Evolutionary conservation across 2,113 vertebrate genomes (phyloP).

Genomic region (Hipposideros armiger): DNA sequence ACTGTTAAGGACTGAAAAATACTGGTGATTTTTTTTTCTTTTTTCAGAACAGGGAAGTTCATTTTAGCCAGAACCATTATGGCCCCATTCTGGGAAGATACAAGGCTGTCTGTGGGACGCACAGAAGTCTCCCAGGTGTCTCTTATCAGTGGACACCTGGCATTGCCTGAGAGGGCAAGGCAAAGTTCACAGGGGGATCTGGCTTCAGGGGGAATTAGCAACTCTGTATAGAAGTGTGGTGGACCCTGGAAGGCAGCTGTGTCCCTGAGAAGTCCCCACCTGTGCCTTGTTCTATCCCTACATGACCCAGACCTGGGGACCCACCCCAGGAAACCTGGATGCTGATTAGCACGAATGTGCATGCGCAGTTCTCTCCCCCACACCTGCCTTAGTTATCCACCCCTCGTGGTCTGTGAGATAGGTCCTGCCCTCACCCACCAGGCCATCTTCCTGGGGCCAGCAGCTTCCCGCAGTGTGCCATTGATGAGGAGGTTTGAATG

Average conservation of each 20-base stretch:
- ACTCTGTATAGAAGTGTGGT: neutral
- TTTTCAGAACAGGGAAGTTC: neutral
- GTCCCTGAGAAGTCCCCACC: neutral
- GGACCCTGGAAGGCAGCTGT: neutral
- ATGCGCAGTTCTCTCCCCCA: neutral
- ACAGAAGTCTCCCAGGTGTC: neutral
- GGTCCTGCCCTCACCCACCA: neutral
- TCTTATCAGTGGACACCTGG: neutral
- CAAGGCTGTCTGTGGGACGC: neutral
- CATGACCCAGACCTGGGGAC: neutral
- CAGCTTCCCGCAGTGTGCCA: neutral
- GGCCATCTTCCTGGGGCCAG: neutral
- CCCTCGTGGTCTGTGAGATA: neutral
- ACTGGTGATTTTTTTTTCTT: neutral
- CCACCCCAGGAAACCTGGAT: neutral
- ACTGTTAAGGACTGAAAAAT: neutral
- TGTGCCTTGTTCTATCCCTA: neutral
- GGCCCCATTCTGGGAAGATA: neutral
- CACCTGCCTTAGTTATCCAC: accelerated
- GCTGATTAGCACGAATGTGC: accelerated
- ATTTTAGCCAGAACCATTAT: neutral
- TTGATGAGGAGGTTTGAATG: accelerated
- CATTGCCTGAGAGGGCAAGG: accelerated
- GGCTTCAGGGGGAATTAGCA: neutral
- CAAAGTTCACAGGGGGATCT: neutral